Base-by-base conservation (phyloP, 2,797 vertebrate species). In the Artibeus lituratus region DNA sequence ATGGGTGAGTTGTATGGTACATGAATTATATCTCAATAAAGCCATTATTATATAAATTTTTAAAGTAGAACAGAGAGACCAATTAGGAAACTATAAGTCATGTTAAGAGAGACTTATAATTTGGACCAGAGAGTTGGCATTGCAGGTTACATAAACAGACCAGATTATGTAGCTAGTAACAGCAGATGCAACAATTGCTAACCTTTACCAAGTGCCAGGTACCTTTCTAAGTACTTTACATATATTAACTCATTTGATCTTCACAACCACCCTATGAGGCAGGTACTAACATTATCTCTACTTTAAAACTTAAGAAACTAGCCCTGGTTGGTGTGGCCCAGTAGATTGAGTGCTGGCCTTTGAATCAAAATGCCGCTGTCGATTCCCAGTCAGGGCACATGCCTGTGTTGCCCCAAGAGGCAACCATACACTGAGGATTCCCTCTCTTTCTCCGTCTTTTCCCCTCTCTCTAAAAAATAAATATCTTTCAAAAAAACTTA, bases 271-370 rank as follows among this genome's bases (percentile, higher is more conserved):
- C 32, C 44, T 78, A 44, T 78, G 32, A 92, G 37, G 19, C 26
- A 83, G 35, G 53, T 78, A 65, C 24, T 37, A 85, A 37, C 53
- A 65, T 39, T 37, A 84, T 88, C 32, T 42, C 62, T 80, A 80
- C 53, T 83, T 92, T 88, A 88, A 91, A 59, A n/a, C 15, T 89
- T 81, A 76, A 57, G 39, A 95, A 76, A 82, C 49, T 42, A 18
- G 10, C 57, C 24, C 57, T 59, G 10, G 22, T 12, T 59, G 57
- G 57, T 59, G 57, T 59, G 24, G 57, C 57, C 26, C 57, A 59
- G 57, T 59, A 10, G 57, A 57, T 1, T 57, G 55, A 59, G 57
- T 59, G 57, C 24, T 5, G 4, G 57, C 24, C 55, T 57, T 10
- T 10, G 4, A 59, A 59, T 29, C 57, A 29, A 59, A 59, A 59